Conservation (phyloP, 2,113 vertebrate species). For the Atherinomorus stipes region DNA sequence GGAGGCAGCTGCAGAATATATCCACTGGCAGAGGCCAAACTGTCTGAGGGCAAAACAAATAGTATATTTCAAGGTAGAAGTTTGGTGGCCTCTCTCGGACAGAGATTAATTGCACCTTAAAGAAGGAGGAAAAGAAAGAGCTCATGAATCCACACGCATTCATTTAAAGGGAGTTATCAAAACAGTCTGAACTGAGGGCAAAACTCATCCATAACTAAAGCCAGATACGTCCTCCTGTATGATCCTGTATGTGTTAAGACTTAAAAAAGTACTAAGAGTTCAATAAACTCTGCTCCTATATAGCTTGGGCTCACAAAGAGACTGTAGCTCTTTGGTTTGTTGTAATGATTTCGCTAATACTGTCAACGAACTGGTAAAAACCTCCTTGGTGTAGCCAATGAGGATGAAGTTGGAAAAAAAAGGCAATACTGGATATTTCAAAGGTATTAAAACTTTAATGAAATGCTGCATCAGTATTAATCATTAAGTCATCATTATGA, state of each 20-base stretch:
- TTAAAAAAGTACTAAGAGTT: not conserved
- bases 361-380: not conserved
- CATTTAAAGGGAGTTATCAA: not conserved
- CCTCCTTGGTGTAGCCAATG: not conserved
- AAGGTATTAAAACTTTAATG: not conserved
- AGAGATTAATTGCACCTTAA: slow-evolving; percentile 32
- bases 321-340: no score
- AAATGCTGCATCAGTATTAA: no score
- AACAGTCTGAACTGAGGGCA: not conserved
- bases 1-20: slow-evolving; percentile 23
- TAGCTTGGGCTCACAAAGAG: not conserved
- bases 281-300: not conserved
- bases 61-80: slow-evolving; percentile 24
- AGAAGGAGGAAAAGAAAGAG: not conserved
- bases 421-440: not conserved
- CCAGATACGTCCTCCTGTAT: not conserved
- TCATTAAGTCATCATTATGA: no score
- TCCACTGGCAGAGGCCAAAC: slow-evolving; percentile 21
- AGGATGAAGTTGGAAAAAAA: not conserved
- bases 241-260: slow-evolving; percentile 1
- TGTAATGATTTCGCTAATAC: no score
- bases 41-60: slow-evolving; percentile 32
- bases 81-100: slow-evolving; percentile 36
- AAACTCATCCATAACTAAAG: not conserved
- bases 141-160: not conserved